Percentiles rank a stretch among this genome's conserved stretches.
phyloP scores from a whole-genome alignment of 2,888 invertebrate species.

The Acrobeloides nanus region DNA sequence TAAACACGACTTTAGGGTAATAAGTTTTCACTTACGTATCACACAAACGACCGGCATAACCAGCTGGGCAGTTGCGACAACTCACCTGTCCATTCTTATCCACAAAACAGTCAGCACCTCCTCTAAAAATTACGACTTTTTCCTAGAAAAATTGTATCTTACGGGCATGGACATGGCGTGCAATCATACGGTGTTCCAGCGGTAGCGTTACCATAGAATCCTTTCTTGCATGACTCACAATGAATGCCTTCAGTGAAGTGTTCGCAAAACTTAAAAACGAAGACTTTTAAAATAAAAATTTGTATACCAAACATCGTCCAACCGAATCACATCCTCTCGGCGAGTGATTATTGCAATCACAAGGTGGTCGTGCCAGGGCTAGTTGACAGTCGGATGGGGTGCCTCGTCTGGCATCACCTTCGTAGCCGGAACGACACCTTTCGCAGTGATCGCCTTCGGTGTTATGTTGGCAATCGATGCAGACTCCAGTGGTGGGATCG shows the following conservation, averaged over 20 bases:
- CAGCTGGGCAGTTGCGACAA: slow-evolving; percentile 58
- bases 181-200: slow-evolving; percentile 59
- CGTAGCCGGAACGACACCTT: slow-evolving; percentile 57
- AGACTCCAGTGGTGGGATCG: slow-evolving; percentile 79
- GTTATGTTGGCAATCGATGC: slow-evolving; percentile 61
- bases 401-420: slow-evolving; percentile 57
- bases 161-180: slow-evolving; percentile 60
- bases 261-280: slow-evolving; percentile 56
- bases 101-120: slow-evolving; percentile 60
- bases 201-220: slow-evolving; percentile 60
- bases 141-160: slow-evolving; percentile 12
- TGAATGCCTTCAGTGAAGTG: slow-evolving; percentile 59
- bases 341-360: slow-evolving; percentile 57
- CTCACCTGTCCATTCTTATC: slow-evolving; percentile 56
- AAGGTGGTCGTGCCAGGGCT: slow-evolving; percentile 46
- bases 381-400: slow-evolving; percentile 52
- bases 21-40: slow-evolving; percentile 54
- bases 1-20: background rate
- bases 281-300: slow-evolving; percentile 58
- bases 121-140: slow-evolving; percentile 59
- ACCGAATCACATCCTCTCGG: slow-evolving; percentile 53
- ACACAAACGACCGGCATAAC: slow-evolving; percentile 58
- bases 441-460: slow-evolving; percentile 57
- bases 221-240: slow-evolving; percentile 59
- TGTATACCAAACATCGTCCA: slow-evolving; percentile 44